Percentiles rank a stretch among this genome's conserved stretches.
Conservation (phyloP, 2,888 invertebrate genomes). For the Pseudococcus viburni region DNA sequence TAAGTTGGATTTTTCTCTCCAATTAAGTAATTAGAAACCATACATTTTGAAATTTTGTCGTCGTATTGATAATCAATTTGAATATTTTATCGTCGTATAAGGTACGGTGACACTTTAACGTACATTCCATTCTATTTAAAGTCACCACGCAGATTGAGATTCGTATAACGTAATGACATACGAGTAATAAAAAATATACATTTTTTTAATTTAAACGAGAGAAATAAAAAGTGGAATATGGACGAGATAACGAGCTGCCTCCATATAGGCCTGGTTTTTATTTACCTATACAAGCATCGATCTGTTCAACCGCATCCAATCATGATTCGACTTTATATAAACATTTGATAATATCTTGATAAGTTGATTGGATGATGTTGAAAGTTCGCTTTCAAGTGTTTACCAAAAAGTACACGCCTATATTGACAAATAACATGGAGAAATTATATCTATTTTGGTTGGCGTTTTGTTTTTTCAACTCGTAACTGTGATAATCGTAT, state of each 20-base stretch:
- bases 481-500: not conserved
- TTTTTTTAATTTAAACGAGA: not conserved
- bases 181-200: not conserved
- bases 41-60: conserved; percentile 13
- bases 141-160: not conserved
- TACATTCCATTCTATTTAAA: conserved; percentile 23
- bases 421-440: conserved; percentile 20
- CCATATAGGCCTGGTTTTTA: conserved; percentile 41
- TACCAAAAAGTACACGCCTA: conserved; percentile 48
- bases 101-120: not conserved
- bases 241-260: conserved; percentile 25
- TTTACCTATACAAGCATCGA: conserved; percentile 32
- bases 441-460: not conserved
- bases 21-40: conserved; percentile 15
- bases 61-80: not conserved
- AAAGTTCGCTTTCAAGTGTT: conserved; percentile 34
- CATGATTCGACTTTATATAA: conserved; percentile 20
- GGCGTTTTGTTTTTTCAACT: not conserved
- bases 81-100: not conserved
- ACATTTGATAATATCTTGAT: conserved; percentile 50
- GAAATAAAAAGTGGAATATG: conserved; percentile 21
- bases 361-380: conserved; percentile 41
- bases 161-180: conserved; percentile 2
- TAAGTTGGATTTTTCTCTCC: not conserved
- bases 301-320: conserved; percentile 33